These are phyloP conservation scores for Ovis aries DNA, from an alignment of 2,113 vertebrate genomes.

Conservation along the genomic window ARS-UI_Ramb_v3.0 NC_056057.1:69343001-69343500, in stretches of 20 bases:
- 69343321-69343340: neutral
- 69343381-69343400: neutral
- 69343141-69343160: neutral
- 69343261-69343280: neutral
- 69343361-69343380: neutral
- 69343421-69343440: neutral
- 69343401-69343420: constrained; percentile 29
- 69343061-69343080: neutral
- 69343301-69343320: neutral
- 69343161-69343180: neutral
- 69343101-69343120: neutral
- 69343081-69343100: neutral
- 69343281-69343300: neutral
- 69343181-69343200: neutral
- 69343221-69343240: neutral
- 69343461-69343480: neutral
- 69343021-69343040: neutral
- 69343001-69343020: neutral
- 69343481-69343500: neutral
- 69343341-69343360: constrained; percentile 17
- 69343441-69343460: neutral
- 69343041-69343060: neutral
- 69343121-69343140: neutral
- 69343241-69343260: neutral
- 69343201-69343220: neutral